Base-by-base conservation (phyloP, 2,797 vertebrate genomes). In the Carduelis carduelis region DNA sequence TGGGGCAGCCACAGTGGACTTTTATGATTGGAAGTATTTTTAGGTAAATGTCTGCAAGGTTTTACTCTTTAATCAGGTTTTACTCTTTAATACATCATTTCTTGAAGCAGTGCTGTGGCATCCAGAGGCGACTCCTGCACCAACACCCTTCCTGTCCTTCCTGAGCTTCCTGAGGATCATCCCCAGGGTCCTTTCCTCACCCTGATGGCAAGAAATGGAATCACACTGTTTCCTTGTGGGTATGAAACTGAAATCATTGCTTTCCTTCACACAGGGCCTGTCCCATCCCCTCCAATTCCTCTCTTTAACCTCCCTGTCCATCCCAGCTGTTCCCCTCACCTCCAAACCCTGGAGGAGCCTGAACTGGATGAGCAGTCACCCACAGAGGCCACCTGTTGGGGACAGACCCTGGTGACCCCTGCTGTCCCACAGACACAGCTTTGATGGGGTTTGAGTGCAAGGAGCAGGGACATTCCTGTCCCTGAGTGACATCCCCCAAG, bases 231-330 rank as follows among this genome's bases (percentile, higher is more conserved):
- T 63, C 14, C 59, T 9, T 28, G 30, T 14, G 37, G 10, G 6
- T 43, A 27, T 43, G 39, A 68, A 64, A 57, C 12, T 19, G 26
- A 71, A 87, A 83, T 23, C 7, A 10, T 2, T 63, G 7, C 10
- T 89, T 65, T 37, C 35, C 65, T 57, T 50, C 55, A 32, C 7
- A n/a, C 5, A 30, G 21, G 27, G 6, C 28, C 44, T 19, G 47
- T 32, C 24, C 16, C 22, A 39, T 12, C 63, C 46, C 53, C 70
- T 86, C 53, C 53, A 68, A 5, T 50, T 59, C n/a, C 66, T 85
- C 26, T 24, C 5, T 28, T 83, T 34, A 39, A 56, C 34, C 30
- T 86, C 28, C 17, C 19, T 0, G 0, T 28, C 21, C 0, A 0
- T 22, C 65, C 52, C 63, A 91, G 66, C 50, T 94, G 82, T 30